Conservation (phyloP, 1,140 invertebrate species). For the Bradynema listronoti region DNA sequence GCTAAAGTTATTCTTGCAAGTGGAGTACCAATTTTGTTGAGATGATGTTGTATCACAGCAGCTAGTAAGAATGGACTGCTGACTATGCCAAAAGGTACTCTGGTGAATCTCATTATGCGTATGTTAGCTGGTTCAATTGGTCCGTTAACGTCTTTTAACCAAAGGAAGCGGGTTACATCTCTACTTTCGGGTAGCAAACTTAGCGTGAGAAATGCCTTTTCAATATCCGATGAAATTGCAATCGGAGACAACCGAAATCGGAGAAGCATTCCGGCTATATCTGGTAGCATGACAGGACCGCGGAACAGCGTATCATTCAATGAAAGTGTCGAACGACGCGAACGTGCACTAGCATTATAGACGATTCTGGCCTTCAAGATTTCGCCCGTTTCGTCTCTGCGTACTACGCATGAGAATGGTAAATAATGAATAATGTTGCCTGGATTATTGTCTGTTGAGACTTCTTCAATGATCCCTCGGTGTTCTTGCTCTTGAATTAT, state of each 20-base stretch:
- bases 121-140: conserved; percentile 18
- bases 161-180: conserved; percentile 35
- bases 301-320: conserved; percentile 55
- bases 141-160: conserved; percentile 24
- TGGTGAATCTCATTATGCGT: conserved; percentile 12
- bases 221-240: conserved; percentile 23
- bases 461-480: conserved; percentile 7
- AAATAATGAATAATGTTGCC: conserved; percentile 17
- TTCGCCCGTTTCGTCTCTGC: conserved; percentile 21
- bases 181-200: conserved; percentile 9
- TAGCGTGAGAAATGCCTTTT: conserved; percentile 38
- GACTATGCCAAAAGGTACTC: conserved; percentile 30
- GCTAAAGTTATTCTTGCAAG: background rate
- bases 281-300: conserved; percentile 33
- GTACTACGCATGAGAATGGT: conserved; percentile 3
- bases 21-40: background rate
- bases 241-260: conserved; percentile 13
- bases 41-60: conserved; percentile 24
- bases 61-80: conserved; percentile 23
- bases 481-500: background rate
- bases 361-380: conserved; percentile 58
- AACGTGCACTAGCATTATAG: conserved; percentile 57
- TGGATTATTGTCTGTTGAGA: background rate
- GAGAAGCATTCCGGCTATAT: conserved; percentile 20
- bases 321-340: conserved; percentile 26